phyloP scores from a whole-genome alignment of 2,888 invertebrate species.

The Megaustenia siamemsis region DNA sequence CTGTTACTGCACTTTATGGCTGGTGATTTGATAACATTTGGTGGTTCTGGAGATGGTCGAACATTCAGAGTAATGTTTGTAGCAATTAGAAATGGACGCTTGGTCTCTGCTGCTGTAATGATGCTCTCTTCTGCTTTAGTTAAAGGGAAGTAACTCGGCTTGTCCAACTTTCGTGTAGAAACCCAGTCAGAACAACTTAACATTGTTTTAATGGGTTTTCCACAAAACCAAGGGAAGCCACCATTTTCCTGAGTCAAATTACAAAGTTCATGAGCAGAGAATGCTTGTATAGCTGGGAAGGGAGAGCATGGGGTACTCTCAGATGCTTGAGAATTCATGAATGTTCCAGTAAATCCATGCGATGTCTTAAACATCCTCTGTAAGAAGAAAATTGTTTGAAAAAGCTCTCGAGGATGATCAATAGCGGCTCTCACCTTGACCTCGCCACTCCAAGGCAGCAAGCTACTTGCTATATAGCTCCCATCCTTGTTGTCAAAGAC shows the following conservation, averaged over 20 bases:
- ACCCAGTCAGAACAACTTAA: constrained; percentile 36
- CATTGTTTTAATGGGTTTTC: constrained; percentile 41
- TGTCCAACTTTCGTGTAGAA: not conserved
- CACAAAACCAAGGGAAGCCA: constrained; percentile 46
- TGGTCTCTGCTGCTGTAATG: constrained; percentile 13
- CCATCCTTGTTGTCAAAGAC: constrained; percentile 45
- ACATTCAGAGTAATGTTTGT: no score
- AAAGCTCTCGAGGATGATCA: constrained; percentile 37
- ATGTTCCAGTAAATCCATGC: constrained; percentile 36
- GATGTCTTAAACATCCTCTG: constrained; percentile 35
- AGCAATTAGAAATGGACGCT: no score
- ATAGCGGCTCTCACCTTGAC: constrained; percentile 42
- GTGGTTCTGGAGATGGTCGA: no score
- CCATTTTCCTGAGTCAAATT: constrained; percentile 36
- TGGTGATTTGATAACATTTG: not conserved
- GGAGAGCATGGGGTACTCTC: constrained; percentile 48
- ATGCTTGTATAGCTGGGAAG: constrained; percentile 31
- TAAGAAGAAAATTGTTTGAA: constrained; percentile 19
- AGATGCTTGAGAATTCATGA: not conserved
- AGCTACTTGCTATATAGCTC: constrained; percentile 33
- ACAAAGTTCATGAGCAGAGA: constrained; percentile 16
- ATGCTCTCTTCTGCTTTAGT: constrained; percentile 35
- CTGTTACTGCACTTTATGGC: constrained; percentile 12
- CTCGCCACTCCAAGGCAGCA: constrained; percentile 41
- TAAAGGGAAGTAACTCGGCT: constrained; percentile 24